A percentile compares a stretch with the other conserved stretches of the same genome.
phyloP scores from a whole-genome alignment of 2,797 vertebrate genomes.

The Crocidura indochinensis region DNA sequence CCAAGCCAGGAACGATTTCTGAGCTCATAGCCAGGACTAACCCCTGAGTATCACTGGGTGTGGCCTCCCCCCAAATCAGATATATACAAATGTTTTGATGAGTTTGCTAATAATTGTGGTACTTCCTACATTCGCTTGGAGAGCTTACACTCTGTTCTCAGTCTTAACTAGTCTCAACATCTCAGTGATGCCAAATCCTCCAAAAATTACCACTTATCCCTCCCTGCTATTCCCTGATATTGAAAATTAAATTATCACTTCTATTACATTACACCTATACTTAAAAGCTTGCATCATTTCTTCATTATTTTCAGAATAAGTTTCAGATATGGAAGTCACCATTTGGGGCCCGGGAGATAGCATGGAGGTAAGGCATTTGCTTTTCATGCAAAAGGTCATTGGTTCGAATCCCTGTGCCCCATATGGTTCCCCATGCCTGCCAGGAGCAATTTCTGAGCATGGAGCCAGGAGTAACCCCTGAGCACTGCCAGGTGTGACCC shows the following conservation, averaged over 20 bases:
- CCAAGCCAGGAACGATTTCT: too few relatives aligned
- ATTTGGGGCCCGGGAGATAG: too few relatives aligned
- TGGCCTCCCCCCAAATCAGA: background rate
- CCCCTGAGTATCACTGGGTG: too few relatives aligned
- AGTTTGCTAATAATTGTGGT: background rate
- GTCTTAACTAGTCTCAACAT: background rate
- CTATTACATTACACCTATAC: background rate
- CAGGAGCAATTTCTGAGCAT: too few relatives aligned
- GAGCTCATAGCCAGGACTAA: too few relatives aligned
- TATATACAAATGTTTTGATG: background rate
- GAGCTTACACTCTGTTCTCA: background rate
- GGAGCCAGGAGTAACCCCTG: too few relatives aligned
- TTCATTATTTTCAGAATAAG: conserved; percentile 10
- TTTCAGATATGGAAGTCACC: background rate
- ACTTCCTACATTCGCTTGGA: background rate
- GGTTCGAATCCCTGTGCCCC: too few relatives aligned
- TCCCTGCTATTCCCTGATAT: background rate
- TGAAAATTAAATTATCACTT: background rate
- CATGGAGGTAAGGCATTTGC: too few relatives aligned
- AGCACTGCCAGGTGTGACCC: too few relatives aligned
- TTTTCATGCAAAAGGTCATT: too few relatives aligned
- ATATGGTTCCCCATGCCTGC: too few relatives aligned
- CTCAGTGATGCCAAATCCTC: background rate
- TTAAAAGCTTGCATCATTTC: background rate
- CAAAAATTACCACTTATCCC: background rate